Conservation (phyloP, 2,797 vertebrate species). For the Synanceia verrucosa region DNA sequence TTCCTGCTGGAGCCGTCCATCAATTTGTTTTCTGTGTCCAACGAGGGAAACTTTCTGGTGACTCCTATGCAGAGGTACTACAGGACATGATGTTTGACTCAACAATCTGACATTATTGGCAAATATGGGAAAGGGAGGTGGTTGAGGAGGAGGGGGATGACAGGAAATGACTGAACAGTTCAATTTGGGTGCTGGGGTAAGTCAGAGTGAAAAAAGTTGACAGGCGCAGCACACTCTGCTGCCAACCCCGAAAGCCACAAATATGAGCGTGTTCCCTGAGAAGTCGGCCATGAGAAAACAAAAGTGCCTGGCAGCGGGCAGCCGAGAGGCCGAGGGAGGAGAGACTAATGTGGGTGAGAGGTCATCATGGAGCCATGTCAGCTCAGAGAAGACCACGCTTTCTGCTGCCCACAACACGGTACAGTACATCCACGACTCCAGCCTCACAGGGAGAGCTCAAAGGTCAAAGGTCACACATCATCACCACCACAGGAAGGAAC, state of each 20-base stretch:
- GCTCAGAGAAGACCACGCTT: slow-evolving; percentile 49
- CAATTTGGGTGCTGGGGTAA: slow-evolving; percentile 75
- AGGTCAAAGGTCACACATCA: slow-evolving; percentile 41
- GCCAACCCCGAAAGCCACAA: slow-evolving; percentile 83
- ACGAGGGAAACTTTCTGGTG: slow-evolving; percentile 2
- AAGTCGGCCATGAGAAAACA: slow-evolving; percentile 80
- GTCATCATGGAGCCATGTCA: slow-evolving; percentile 74
- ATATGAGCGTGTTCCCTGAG: slow-evolving; percentile 83
- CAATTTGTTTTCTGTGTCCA: slow-evolving; percentile 46
- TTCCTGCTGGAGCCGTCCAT: slow-evolving; percentile 37
- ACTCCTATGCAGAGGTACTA: slow-evolving; percentile 1
- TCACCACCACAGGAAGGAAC: slow-evolving; percentile 32
- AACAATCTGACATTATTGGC: slow-evolving; percentile 61
- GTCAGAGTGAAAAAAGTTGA: slow-evolving; percentile 75
- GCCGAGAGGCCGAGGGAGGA: slow-evolving; percentile 59
- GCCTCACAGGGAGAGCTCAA: too few relatives aligned
- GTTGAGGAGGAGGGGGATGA: slow-evolving; percentile 61
- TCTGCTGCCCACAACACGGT: slow-evolving; percentile 26
- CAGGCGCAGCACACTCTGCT: slow-evolving; percentile 72
- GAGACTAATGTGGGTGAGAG: slow-evolving; percentile 83
- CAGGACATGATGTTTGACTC: slow-evolving; percentile 36
- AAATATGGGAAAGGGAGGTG: slow-evolving; percentile 50
- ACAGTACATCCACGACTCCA: background rate
- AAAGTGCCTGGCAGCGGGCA: slow-evolving; percentile 80
- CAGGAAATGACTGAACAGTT: slow-evolving; percentile 79